A percentile compares a stretch with the other conserved stretches of the same genome.
These are phyloP conservation scores for Megaceryle alcyon DNA, from an alignment of 2,797 vertebrate genomes.

Conservation along the genomic window DNA sequence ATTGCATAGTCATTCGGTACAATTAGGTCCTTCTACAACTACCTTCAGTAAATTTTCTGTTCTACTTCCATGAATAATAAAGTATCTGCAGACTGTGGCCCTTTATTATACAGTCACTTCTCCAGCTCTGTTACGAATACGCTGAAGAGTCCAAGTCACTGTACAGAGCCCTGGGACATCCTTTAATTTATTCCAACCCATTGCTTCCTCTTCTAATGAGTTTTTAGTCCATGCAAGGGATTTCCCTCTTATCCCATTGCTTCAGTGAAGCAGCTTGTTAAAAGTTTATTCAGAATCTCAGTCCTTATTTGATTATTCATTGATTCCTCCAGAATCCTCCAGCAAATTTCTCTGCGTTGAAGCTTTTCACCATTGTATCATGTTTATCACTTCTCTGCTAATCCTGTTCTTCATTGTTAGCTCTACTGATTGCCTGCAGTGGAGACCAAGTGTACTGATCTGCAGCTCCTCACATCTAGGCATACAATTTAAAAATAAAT, in stretches of 20 bases:
- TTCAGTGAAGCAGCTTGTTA: conserved; percentile 3
- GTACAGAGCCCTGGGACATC: background rate
- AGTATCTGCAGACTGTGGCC: background rate
- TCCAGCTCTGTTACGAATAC: background rate
- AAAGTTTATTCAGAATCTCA: background rate
- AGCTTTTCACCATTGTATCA: background rate
- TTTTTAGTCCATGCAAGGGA: background rate
- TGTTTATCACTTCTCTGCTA: background rate
- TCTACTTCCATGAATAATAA: background rate
- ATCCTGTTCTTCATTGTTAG: background rate
- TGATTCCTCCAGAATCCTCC: background rate
- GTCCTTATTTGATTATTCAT: background rate
- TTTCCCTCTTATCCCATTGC: conserved; percentile 18
- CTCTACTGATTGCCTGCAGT: background rate
- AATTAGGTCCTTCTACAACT: background rate
- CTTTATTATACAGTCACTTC: background rate
- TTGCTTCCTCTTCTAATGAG: conserved; percentile 20
- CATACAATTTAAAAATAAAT: background rate
- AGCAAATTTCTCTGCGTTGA: background rate
- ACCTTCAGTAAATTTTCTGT: background rate
- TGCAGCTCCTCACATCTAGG: background rate
- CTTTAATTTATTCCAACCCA: conserved; percentile 22
- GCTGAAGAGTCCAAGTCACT: background rate
- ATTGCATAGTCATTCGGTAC: background rate
- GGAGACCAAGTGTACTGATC: background rate